Evolutionary conservation across 2,888 invertebrate genomes (phyloP), one percentile per base, ranked within the genome.

Genomic region (Taphrorychus bicolor): DNA sequence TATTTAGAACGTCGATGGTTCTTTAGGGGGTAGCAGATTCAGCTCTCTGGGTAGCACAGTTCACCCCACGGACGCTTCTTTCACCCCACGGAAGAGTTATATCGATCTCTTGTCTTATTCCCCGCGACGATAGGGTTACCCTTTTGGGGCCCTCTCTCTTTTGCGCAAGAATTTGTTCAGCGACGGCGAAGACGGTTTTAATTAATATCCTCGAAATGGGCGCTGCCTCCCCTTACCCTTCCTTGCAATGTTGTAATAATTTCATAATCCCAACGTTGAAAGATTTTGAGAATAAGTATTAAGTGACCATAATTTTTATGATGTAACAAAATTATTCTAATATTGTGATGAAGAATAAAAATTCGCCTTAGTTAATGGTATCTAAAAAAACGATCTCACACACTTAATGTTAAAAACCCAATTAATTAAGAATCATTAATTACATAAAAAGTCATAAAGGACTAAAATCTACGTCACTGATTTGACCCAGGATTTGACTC

Each of bases 31-130:
- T 74, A 71, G 70, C 69, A 24, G 57, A 59, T 64, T 59, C 70
- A 45, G 58, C 61, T 58, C 67, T 60, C 56, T 59, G 68, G 73
- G 65, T 71, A 73, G 71, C 74, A 68, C 67, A 72, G 71, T 72
- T 76, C 76, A 75, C 77, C 77, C 77, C 78, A 79, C 80, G 77
- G 79, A 74, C 73, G 72, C 61, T 66, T 76, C 73, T 74, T 78
- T 80, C 81, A 81, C 82, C 82, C 82, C 82, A 81, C 82, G 82
- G 82, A 83, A 83, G 82, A 82, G 83, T 83, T 82, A 82, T 83
- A 83, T 83, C 82, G 83, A 82, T 83, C 83, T 80, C 80, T 77
- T 80, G 82, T 82, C 82, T 82, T 81, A 80, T 80, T 80, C 80
- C 79, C 69, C 62, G 74, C 77, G 77, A 71, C 74, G 80, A 79